Conservation (phyloP, 2,888 invertebrate genomes). For the Alloplasta piceator region DNA sequence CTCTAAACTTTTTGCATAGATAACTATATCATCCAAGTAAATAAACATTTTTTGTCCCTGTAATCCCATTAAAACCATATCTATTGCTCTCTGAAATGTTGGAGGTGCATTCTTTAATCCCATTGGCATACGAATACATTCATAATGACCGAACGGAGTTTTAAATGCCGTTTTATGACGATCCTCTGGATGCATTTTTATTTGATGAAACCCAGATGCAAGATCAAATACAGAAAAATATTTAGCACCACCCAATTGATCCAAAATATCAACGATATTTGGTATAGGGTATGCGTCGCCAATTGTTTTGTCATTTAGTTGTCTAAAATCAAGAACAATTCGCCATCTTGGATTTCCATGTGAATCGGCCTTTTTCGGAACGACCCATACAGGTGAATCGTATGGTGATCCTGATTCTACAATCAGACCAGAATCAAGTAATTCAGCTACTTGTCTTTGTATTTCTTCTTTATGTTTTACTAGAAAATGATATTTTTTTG, state of each 20-base stretch:
- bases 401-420: conserved; percentile 16
- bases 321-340: conserved; percentile 36
- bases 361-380: conserved; percentile 33
- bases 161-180: conserved; percentile 79
- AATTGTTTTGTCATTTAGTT: conserved; percentile 36
- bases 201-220: conserved; percentile 80
- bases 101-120: conserved; percentile 81
- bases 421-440: conserved; percentile 9
- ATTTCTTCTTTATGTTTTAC: conserved; percentile 28
- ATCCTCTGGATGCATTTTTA: conserved; percentile 73
- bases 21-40: conserved; percentile 50
- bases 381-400: conserved; percentile 29
- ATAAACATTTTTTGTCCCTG: conserved; percentile 45
- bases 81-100: conserved; percentile 80
- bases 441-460: conserved; percentile 20
- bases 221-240: conserved; percentile 80
- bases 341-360: conserved; percentile 26
- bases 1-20: conserved; percentile 41
- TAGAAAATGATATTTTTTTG: conserved; percentile 29
- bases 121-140: conserved; percentile 78
- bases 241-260: conserved; percentile 76
- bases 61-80: conserved; percentile 72
- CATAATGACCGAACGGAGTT: conserved; percentile 75
- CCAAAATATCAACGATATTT: conserved; percentile 78
- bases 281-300: conserved; percentile 74